Conservation (phyloP, 2,797 vertebrate genomes). For the Helarctos malayanus region DNA sequence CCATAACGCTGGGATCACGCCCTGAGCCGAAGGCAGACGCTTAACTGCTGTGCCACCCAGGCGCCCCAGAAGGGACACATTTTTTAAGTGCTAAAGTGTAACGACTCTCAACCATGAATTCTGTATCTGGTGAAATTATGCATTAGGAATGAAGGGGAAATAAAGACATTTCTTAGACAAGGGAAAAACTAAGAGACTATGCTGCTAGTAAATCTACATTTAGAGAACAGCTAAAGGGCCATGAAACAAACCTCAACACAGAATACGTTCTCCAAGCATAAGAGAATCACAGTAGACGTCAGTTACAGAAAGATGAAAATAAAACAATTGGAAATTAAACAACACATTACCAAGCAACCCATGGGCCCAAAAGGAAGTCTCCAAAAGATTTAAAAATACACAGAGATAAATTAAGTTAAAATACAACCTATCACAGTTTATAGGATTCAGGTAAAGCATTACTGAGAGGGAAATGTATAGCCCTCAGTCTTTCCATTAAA, state of each 20-base stretch:
- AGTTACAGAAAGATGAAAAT: conserved; percentile 20
- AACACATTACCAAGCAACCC: not conserved
- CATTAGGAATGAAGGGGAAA: conserved; percentile 10
- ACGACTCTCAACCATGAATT: conserved; percentile 27
- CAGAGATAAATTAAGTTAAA: conserved; percentile 41
- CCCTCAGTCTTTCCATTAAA: not conserved
- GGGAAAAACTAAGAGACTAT: conserved; percentile 37
- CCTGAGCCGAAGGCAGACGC: too few species aligned
- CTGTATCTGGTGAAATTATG: not conserved
- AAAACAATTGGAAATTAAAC: conserved; percentile 15
- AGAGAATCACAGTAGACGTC: conserved; percentile 13
- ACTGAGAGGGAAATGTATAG: conserved; percentile 47
- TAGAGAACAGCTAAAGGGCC: not conserved
- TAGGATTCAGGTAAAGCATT: not conserved
- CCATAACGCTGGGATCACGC: too few species aligned
- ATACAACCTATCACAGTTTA: not conserved
- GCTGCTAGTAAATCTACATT: conserved; percentile 7
- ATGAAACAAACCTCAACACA: not conserved
- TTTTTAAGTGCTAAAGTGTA: conserved; percentile 11
- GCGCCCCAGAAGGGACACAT: too few species aligned
- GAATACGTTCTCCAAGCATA: conserved; percentile 15
- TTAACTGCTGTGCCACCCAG: too few species aligned
- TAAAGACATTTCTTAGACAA: conserved; percentile 39
- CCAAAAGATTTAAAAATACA: conserved; percentile 22
- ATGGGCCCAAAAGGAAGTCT: not conserved